A percentile compares a stretch with the other conserved stretches of the same genome.
phyloP scores from a whole-genome alignment of 2,113 vertebrate species.

The Hippopotamus amphibius region DNA sequence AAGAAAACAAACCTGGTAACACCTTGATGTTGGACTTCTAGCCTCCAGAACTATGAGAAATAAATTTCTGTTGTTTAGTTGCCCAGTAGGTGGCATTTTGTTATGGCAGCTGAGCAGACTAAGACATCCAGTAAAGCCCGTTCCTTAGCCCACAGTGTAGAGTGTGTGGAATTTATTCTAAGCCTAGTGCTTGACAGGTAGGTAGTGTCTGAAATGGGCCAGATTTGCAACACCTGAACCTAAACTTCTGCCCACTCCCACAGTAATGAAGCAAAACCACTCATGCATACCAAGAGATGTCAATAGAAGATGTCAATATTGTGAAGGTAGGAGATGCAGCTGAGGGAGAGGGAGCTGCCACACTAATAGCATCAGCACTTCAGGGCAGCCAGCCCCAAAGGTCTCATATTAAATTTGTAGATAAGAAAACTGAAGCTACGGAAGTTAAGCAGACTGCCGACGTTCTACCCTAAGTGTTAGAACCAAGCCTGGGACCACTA shows the following conservation, averaged over 20 bases:
- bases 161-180: not conserved
- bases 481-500: not conserved
- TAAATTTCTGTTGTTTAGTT: not conserved
- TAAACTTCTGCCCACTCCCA: not conserved
- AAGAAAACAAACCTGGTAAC: not conserved
- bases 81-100: not conserved
- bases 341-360: not conserved
- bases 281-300: not conserved
- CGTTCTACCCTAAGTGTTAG: not conserved
- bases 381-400: not conserved
- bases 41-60: not conserved
- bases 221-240: not conserved
- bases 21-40: not conserved
- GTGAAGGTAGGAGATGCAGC: not conserved
- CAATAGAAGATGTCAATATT: not conserved
- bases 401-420: not conserved
- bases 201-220: not conserved
- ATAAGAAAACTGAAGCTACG: not conserved
- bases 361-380: no score
- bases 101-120: not conserved
- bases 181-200: not conserved
- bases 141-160: not conserved
- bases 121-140: not conserved
- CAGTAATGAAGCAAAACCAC: not conserved
- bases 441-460: not conserved